These are phyloP conservation scores for Diorhabda elongata DNA, from an alignment of 1,140 invertebrate species.

Conservation along the genomic window DNA sequence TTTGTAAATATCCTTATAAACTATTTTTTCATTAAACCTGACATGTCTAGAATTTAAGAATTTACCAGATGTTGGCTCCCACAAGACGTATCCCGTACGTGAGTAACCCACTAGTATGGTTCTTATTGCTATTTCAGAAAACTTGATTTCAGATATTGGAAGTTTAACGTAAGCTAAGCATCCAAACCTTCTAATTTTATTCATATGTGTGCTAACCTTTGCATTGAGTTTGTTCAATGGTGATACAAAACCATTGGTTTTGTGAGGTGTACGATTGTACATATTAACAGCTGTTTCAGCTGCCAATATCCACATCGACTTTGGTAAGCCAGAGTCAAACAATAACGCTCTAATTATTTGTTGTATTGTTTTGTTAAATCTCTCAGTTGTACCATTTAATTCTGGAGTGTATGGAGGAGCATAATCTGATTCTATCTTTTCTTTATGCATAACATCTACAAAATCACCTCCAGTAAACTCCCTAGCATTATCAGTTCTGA, in stretches of 20 bases:
- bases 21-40: slow-evolving; percentile 29
- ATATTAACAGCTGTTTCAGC: too few relatives aligned
- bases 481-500: too few relatives aligned
- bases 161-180: slow-evolving; percentile 1
- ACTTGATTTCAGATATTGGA: neutral
- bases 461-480: too few relatives aligned
- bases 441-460: too few relatives aligned
- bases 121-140: slow-evolving; percentile 23
- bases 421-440: neutral
- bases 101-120: slow-evolving; percentile 26
- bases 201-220: too few relatives aligned
- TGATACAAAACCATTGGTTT: slow-evolving; percentile 2
- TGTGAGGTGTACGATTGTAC: neutral
- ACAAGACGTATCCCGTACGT: slow-evolving; percentile 25
- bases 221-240: neutral
- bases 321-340: too few relatives aligned
- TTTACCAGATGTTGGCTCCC: slow-evolving; percentile 25
- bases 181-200: neutral
- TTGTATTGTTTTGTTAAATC: slow-evolving; percentile 5
- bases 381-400: neutral
- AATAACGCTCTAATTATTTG: neutral
- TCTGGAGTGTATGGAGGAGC: neutral
- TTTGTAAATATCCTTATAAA: slow-evolving; percentile 17
- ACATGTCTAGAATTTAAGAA: slow-evolving; percentile 27
- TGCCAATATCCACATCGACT: too few relatives aligned